Conservation (phyloP, 2,888 invertebrate genomes). For the Thelaira solivaga region DNA sequence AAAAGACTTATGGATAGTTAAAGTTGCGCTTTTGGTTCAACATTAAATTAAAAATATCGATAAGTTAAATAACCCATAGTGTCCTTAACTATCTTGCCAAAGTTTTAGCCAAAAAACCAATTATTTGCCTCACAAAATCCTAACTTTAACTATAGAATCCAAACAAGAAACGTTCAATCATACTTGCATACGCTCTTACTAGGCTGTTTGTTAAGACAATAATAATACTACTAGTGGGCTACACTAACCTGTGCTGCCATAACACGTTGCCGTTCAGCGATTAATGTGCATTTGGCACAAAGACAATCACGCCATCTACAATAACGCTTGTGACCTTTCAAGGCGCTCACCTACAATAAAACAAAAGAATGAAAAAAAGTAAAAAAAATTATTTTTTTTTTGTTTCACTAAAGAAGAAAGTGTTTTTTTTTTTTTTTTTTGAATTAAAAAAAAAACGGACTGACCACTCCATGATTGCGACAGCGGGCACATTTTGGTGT, state of each 20-base stretch:
- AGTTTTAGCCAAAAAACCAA: too few species aligned
- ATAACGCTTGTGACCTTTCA: slow-evolving; percentile 95
- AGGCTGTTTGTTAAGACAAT: not conserved
- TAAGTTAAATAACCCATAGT: too few species aligned
- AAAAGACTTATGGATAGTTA: too few species aligned
- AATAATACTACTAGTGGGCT: not conserved
- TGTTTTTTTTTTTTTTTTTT: too few species aligned
- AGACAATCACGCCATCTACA: slow-evolving; percentile 98
- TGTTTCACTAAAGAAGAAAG: too few species aligned
- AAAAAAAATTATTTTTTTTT: too few species aligned
- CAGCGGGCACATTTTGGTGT: slow-evolving; percentile 99
- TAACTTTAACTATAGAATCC: too few species aligned
- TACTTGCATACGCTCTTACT: not conserved
- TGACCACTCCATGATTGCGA: slow-evolving; percentile 97
- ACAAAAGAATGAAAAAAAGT: not conserved
- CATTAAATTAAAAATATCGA: too few species aligned
- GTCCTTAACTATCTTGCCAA: too few species aligned
- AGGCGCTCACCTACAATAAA: slow-evolving; percentile 75
- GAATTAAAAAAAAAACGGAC: slow-evolving; percentile 71
- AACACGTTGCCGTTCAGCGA: slow-evolving; percentile 97
- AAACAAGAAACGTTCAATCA: not conserved
- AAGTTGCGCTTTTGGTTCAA: too few species aligned
- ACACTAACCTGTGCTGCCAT: slow-evolving; percentile 95
- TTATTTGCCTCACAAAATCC: too few species aligned
- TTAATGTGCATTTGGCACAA: slow-evolving; percentile 98